These are phyloP conservation scores for Cerceris rybyensis DNA, from an alignment of 2,888 invertebrate species.

Conservation along the genomic window DNA sequence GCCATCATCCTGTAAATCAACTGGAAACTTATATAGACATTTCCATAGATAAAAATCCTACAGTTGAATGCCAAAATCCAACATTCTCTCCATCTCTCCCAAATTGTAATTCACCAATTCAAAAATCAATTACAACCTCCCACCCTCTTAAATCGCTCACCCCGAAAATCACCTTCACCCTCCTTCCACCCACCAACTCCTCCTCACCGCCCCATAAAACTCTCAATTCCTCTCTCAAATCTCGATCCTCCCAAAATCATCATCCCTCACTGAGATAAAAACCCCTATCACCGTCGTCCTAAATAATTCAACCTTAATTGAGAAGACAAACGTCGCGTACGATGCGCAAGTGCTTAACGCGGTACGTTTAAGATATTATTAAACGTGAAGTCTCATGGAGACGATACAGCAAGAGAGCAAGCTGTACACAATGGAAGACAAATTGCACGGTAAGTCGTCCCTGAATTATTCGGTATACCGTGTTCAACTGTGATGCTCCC, in stretches of 20 bases:
- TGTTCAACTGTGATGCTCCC: slow-evolving; percentile 9
- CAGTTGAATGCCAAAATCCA: no score
- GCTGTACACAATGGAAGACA: slow-evolving; percentile 48
- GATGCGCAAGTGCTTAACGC: slow-evolving; percentile 27
- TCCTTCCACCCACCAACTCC: no score
- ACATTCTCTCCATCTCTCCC: no score
- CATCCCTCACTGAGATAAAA: neutral
- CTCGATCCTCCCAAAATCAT: neutral
- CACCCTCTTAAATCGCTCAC: no score
- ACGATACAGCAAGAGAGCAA: slow-evolving; percentile 3
- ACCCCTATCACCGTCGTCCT: neutral
- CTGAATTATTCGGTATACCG: slow-evolving; percentile 41
- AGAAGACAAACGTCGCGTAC: slow-evolving; percentile 26
- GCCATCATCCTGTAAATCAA: no score
- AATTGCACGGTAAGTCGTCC: slow-evolving; percentile 39
- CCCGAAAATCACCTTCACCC: no score
- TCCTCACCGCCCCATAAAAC: no score
- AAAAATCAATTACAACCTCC: no score
- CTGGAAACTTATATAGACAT: no score
- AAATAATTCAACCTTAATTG: slow-evolving; percentile 33
- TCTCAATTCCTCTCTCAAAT: no score
- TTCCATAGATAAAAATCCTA: no score
- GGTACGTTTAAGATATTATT: slow-evolving; percentile 42
- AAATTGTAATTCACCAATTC: no score
- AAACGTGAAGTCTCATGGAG: slow-evolving; percentile 41